Evolutionary conservation across 2,113 vertebrate genomes (phyloP).

Genomic region (Glaucomys volans): DNA sequence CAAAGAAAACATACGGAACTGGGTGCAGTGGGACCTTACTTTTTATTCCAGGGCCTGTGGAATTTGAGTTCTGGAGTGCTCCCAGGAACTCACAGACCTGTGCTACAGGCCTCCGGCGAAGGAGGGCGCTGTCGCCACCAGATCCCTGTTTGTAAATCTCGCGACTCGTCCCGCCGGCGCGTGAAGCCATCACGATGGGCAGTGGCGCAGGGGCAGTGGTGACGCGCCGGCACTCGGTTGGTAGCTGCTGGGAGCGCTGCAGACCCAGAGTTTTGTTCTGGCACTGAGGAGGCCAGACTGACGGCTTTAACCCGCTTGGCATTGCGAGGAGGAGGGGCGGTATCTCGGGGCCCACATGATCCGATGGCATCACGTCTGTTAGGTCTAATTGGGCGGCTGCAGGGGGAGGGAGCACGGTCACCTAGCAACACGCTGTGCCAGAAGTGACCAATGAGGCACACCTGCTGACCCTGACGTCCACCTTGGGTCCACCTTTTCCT

Average conservation of each 20-base stretch:
- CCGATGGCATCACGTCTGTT: constrained; percentile 54
- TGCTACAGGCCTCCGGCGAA: accelerated
- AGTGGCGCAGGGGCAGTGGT: background rate
- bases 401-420: too few species aligned
- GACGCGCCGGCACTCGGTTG: accelerated
- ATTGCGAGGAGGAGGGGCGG: background rate
- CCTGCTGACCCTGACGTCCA: too few species aligned
- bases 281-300: accelerated
- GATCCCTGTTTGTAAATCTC: accelerated
- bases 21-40: background rate
- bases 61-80: background rate
- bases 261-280: accelerated
- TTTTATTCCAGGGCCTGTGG: background rate
- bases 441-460: too few species aligned
- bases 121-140: accelerated
- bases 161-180: accelerated
- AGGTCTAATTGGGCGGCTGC: too few species aligned
- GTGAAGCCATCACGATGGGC: background rate
- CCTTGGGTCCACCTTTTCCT: too few species aligned
- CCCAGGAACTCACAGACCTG: accelerated
- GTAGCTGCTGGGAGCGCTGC: accelerated
- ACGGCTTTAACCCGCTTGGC: background rate
- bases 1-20: background rate
- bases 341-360: constrained; percentile 34
- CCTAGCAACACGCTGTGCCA: too few species aligned